A percentile compares a stretch with the other conserved stretches of the same genome.
These are phyloP conservation scores for Lycia hirtaria DNA, from an alignment of 2,888 invertebrate species.

Conservation along the genomic window DNA sequence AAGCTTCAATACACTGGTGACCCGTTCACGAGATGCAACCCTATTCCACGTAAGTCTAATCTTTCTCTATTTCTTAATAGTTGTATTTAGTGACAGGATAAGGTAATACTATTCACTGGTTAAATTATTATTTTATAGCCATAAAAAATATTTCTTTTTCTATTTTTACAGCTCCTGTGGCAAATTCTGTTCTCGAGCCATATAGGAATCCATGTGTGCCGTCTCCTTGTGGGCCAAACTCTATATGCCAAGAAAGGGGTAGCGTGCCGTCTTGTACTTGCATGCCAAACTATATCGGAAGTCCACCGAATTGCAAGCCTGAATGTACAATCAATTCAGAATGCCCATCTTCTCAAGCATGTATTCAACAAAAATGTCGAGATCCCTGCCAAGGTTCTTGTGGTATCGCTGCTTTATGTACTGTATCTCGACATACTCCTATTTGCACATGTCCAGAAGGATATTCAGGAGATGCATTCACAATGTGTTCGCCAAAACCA, in stretches of 20 bases:
- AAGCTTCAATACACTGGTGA: conserved; percentile 88
- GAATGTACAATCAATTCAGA: conserved; percentile 90
- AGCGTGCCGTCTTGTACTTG: conserved; percentile 88
- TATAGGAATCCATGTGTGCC: conserved; percentile 85
- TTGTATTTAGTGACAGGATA: neutral
- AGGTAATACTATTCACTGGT: neutral
- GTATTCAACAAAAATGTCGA: conserved; percentile 89
- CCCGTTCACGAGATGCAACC: conserved; percentile 86
- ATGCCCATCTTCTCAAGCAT: conserved; percentile 88
- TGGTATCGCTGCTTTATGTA: conserved; percentile 86
- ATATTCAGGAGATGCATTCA: conserved; percentile 88
- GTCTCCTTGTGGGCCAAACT: conserved; percentile 90
- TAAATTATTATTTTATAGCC: neutral
- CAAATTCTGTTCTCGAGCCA: conserved; percentile 77
- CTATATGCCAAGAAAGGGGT: conserved; percentile 86
- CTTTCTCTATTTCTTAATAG: neutral
- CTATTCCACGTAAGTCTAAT: conserved; percentile 77
- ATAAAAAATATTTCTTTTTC: neutral
- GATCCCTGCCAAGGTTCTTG: conserved; percentile 91
- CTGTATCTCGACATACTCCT: conserved; percentile 89
- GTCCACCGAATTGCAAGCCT: conserved; percentile 88
- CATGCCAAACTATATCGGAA: conserved; percentile 85
- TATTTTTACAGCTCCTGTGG: conserved; percentile 69
- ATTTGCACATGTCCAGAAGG: conserved; percentile 90
- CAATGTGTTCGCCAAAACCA: conserved; percentile 77